Evolutionary conservation across 2,888 invertebrate genomes (phyloP).

Genomic region (Gasteruption jaculator): DNA sequence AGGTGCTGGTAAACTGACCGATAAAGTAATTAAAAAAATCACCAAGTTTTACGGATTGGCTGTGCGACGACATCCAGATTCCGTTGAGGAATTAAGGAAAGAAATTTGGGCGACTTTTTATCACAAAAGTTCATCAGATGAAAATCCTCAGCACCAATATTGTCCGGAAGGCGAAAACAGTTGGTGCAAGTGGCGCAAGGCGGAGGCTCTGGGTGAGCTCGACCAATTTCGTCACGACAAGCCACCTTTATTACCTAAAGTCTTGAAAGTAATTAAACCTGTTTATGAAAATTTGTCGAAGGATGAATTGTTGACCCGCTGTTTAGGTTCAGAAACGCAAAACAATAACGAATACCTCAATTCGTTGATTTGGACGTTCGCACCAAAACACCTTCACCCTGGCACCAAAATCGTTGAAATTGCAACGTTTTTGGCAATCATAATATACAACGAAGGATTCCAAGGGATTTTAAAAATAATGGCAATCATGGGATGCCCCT

Average conservation of each 20-base stretch:
- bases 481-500: background rate
- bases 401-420: constrained; percentile 15
- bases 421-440: constrained; percentile 10
- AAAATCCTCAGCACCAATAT: constrained; percentile 24
- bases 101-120: constrained; percentile 31
- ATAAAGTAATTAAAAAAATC: constrained; percentile 26
- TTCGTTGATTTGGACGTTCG: constrained; percentile 15
- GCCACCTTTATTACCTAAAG: background rate
- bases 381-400: constrained; percentile 15
- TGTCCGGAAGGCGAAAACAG: constrained; percentile 27
- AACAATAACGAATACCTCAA: constrained; percentile 23
- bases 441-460: constrained; percentile 18
- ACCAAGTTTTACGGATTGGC: constrained; percentile 30
- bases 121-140: constrained; percentile 27
- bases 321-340: constrained; percentile 19
- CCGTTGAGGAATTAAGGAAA: constrained; percentile 26
- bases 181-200: constrained; percentile 28
- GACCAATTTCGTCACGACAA: background rate
- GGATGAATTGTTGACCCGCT: constrained; percentile 17
- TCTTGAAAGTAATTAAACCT: constrained; percentile 5
- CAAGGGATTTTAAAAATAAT: constrained; percentile 12
- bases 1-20: constrained; percentile 25
- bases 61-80: constrained; percentile 25
- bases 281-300: constrained; percentile 17
- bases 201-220: constrained; percentile 9